Evolutionary conservation across 2,797 vertebrate species (phyloP).

Genomic region (Rallus crepitans): DNA sequence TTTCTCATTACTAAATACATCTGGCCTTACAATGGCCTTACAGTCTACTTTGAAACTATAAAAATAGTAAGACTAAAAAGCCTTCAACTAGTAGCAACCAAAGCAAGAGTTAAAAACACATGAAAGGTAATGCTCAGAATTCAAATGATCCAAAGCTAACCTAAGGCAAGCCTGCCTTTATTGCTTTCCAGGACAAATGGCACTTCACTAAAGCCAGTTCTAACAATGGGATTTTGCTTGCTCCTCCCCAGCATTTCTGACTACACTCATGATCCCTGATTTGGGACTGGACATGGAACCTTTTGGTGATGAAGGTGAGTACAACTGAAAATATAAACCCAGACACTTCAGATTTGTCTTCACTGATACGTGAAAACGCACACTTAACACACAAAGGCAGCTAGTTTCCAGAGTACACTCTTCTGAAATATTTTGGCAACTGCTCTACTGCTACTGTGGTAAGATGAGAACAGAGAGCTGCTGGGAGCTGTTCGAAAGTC

Average conservation of each 20-base stretch:
- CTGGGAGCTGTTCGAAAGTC: not conserved
- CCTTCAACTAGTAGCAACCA: not conserved
- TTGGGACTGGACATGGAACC: not conserved
- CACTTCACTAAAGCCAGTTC: not conserved
- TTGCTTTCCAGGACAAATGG: not conserved
- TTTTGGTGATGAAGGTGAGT: not conserved
- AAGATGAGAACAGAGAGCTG: too few relatives aligned
- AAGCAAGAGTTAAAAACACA: not conserved
- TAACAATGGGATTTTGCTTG: not conserved
- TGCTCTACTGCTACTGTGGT: too few relatives aligned
- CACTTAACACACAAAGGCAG: not conserved
- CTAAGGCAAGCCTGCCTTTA: not conserved
- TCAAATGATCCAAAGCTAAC: not conserved
- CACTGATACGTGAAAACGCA: not conserved
- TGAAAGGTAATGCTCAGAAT: not conserved
- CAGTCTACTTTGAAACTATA: not conserved
- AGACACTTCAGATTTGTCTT: not conserved
- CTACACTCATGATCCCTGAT: not conserved
- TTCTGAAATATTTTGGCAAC: not conserved
- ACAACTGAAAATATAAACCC: not conserved
- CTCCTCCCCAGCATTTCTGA: not conserved
- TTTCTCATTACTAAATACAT: not conserved
- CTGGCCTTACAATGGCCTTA: not conserved
- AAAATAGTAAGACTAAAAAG: not conserved
- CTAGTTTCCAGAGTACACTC: not conserved